phyloP scores from a whole-genome alignment of 2,888 invertebrate genomes.

The Diachrysia chrysitis region DNA sequence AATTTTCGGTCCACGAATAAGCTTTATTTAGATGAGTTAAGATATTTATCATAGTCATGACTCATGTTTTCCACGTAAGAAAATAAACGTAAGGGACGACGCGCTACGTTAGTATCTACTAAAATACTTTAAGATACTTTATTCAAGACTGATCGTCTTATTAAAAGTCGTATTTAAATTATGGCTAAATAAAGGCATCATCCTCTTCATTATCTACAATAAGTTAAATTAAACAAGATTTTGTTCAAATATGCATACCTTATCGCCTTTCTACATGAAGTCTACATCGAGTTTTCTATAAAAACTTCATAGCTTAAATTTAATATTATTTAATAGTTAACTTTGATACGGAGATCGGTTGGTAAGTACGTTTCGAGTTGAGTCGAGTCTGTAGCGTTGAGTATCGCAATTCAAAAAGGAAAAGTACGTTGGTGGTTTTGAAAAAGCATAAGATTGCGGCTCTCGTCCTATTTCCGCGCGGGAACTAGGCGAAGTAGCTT shows the following conservation, averaged over 20 bases:
- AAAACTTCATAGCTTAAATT: constrained; percentile 1
- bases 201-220: neutral
- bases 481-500: constrained; percentile 56
- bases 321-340: constrained; percentile 1
- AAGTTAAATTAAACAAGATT: neutral
- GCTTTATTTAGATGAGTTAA: neutral
- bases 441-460: constrained; percentile 65
- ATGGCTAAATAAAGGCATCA: too few species aligned
- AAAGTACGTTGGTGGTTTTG: constrained; percentile 55
- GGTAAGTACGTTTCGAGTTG: constrained; percentile 22
- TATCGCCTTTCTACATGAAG: neutral
- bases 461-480: constrained; percentile 63
- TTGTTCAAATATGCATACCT: neutral
- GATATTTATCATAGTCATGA: too few species aligned
- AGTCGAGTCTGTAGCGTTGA: constrained; percentile 27
- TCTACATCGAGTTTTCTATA: too few species aligned
- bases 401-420: constrained; percentile 55
- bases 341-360: constrained; percentile 37
- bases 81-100: neutral
- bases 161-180: too few species aligned
- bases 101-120: neutral
- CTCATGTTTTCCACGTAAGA: neutral
- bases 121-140: neutral
- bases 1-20: neutral
- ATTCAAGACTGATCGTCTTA: too few species aligned